phyloP scores from a whole-genome alignment of 92 coral and sea anemone genomes.

The Zoanthus sansibaricus region DNA sequence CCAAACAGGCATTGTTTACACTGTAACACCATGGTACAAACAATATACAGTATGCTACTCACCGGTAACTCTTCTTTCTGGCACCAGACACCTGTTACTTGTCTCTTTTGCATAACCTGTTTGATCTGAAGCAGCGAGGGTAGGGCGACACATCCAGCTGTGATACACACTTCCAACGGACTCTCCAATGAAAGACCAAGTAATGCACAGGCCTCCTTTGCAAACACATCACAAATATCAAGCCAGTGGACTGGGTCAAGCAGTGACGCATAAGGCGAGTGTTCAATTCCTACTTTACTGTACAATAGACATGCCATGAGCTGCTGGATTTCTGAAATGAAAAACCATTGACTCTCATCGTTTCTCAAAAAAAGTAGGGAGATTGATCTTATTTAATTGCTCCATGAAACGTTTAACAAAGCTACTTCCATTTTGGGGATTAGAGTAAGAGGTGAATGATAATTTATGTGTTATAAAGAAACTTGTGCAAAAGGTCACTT shows the following conservation, averaged over 20 bases:
- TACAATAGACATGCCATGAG: constrained; percentile 95
- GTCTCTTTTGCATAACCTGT: constrained; percentile 98
- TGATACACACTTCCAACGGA: constrained; percentile 95
- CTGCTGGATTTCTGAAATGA: constrained; percentile 85
- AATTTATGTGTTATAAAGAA: too few species aligned
- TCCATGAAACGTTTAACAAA: too few species aligned
- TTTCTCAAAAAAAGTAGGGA: too few species aligned
- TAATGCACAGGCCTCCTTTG: constrained; percentile 97
- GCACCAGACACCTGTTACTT: constrained; percentile 98
- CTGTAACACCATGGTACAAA: too few species aligned
- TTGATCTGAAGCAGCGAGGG: constrained; percentile 97
- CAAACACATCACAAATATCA: constrained; percentile 94
- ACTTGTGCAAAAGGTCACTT: too few species aligned
- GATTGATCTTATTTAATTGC: too few species aligned
- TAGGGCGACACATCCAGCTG: constrained; percentile 95
- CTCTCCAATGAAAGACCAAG: constrained; percentile 95
- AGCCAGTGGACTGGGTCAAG: constrained; percentile 98
- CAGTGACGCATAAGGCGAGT: constrained; percentile 92
- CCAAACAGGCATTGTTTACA: too few species aligned
- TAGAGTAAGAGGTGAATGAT: too few species aligned
- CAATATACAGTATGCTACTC: constrained; percentile 30
- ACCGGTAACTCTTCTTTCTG: constrained; percentile 97
- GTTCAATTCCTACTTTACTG: constrained; percentile 91
- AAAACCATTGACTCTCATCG: neutral
- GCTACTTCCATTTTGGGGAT: too few species aligned